phyloP scores from a whole-genome alignment of 2,113 vertebrate species.

The Mobula birostris region DNA sequence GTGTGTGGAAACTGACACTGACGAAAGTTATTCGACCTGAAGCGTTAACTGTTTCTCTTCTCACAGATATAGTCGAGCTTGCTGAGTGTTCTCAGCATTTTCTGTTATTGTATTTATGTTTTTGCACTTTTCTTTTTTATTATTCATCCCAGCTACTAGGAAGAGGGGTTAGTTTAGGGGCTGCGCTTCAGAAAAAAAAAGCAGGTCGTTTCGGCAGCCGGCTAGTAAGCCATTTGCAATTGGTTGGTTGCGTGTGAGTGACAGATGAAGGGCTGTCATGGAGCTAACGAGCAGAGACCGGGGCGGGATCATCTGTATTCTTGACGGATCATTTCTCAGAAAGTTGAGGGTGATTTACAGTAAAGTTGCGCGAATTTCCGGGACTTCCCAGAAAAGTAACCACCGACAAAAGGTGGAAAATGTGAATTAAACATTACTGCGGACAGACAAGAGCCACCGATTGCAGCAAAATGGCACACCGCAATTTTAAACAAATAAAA shows the following conservation, averaged over 20 bases:
- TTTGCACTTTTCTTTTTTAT: background rate
- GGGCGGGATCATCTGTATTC: background rate
- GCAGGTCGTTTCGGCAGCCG: background rate
- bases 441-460: background rate
- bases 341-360: slow-evolving; percentile 20
- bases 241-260: background rate
- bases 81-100: too few species aligned
- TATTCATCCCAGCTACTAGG: background rate
- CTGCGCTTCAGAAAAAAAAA: background rate
- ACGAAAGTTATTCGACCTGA: too few species aligned
- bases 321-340: slow-evolving; percentile 33
- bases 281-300: background rate
- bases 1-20: too few species aligned
- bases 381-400: slow-evolving; percentile 27
- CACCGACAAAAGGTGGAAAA: slow-evolving; percentile 17
- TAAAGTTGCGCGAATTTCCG: background rate
- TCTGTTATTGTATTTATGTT: background rate
- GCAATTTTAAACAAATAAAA: background rate
- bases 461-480: background rate
- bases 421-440: slow-evolving; percentile 1
- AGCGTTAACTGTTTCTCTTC: too few species aligned
- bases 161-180: background rate
- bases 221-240: background rate
- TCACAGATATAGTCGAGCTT: too few species aligned
- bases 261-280: background rate